phyloP scores from a whole-genome alignment of 2,888 invertebrate species.

The Epistrophe grossulariae region DNA sequence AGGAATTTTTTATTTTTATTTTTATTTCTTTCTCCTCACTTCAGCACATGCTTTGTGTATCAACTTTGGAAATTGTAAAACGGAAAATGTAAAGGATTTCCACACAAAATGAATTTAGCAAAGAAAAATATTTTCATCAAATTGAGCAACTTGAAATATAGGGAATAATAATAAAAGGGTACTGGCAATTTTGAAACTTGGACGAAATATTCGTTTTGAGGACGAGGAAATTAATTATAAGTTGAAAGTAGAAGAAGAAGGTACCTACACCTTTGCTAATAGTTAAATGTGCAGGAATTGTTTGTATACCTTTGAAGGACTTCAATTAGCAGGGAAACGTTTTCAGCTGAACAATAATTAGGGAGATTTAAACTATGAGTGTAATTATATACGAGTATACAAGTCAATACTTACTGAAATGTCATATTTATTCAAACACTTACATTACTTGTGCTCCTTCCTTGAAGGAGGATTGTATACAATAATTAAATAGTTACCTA shows the following conservation, averaged over 20 bases:
- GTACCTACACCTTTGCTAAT: background rate
- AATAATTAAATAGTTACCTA: too few relatives aligned
- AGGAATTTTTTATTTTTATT: slow-evolving; percentile 3
- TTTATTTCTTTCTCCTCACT: background rate
- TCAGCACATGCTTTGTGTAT: slow-evolving; percentile 16
- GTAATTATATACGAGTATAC: too few relatives aligned
- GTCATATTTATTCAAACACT: background rate
- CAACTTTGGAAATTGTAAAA: slow-evolving; percentile 39
- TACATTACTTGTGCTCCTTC: too few relatives aligned
- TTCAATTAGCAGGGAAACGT: slow-evolving; percentile 11
- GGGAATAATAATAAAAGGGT: background rate
- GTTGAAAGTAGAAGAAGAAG: background rate
- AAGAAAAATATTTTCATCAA: slow-evolving; percentile 39
- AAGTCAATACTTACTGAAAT: background rate
- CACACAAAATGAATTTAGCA: slow-evolving; percentile 41
- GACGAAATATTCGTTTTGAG: slow-evolving; percentile 28
- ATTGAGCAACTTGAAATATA: slow-evolving; percentile 22
- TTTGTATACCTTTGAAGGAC: background rate
- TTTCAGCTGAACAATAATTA: background rate
- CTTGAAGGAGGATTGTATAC: background rate
- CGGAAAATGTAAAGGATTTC: slow-evolving; percentile 36
- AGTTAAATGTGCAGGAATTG: background rate
- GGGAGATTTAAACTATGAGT: background rate
- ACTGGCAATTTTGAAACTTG: slow-evolving; percentile 5
- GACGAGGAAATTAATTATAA: slow-evolving; percentile 31